Base-by-base conservation (phyloP, 2,888 invertebrate species). In the Clusia tigrina region DNA sequence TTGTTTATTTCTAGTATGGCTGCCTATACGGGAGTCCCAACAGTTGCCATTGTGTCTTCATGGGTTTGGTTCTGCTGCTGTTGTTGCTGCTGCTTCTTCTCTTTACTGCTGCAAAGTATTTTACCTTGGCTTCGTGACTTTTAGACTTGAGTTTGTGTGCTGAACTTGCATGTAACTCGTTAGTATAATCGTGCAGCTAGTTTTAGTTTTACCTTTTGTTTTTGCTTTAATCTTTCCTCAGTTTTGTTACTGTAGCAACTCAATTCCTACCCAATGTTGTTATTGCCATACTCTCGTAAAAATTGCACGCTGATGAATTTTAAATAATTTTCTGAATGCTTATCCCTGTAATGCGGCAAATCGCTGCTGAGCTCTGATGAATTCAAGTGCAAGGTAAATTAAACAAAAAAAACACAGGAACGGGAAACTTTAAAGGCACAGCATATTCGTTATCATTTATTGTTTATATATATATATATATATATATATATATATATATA, bases 121-220 rank as follows among this genome's bases (percentile, higher is more conserved):
- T 71, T 71, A 70, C 71, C 71, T 71, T 71, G 71, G 71, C 71
- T 71, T 71, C 71, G 71, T 71, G 71, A 71, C 71, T 71, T 71
- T 71, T 70, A 68, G 69, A 69, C 71, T 70, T 48, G 17, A 32
- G 32, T 54, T 55, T 55, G n/a, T n/a, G 23, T 46, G 37, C 42
- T 60, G 54, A 60, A 60, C 59, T 60, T 60, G 59, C 54, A 54
- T 58, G 42, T 42, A 17, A 42, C 12, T 42, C 32, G 32, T 12
- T n/a, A n/a, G n/a, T n/a, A 15, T 42, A 25, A n/a, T 51, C 48
- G 20, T 24, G 58, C 15, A 20, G 48, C 18, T 26, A 24, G 6
- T 22, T n/a, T n/a, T n/a, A n/a, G 25, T 12, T 42, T 5, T 17
- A n/a, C 2, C 42, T 22, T 20, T 18, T 48, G 22, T 48, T 48